Evolutionary conservation across 1,140 invertebrate species (phyloP).

Genomic region (Alviniconcha marisindica): DNA sequence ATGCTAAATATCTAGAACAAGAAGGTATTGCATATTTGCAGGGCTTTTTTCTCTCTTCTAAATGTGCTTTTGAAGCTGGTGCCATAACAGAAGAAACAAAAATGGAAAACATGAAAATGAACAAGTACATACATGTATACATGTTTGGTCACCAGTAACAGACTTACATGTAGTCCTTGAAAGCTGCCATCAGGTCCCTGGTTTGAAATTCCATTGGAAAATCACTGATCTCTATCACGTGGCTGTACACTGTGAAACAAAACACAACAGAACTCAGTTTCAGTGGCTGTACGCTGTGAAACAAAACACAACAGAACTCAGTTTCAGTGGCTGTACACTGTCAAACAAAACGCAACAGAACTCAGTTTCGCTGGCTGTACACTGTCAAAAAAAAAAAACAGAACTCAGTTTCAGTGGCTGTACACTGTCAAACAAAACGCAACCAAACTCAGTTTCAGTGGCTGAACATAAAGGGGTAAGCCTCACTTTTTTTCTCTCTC

Average conservation of each 20-base stretch:
- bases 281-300: too few relatives aligned
- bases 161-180: conserved; percentile 21
- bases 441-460: neutral
- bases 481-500: too few relatives aligned
- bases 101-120: too few relatives aligned
- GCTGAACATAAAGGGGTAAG: too few relatives aligned
- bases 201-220: neutral
- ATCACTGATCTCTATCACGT: conserved; percentile 10
- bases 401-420: neutral
- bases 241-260: neutral
- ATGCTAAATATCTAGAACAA: too few relatives aligned
- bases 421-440: neutral
- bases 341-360: neutral
- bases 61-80: too few relatives aligned
- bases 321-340: neutral
- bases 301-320: neutral
- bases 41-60: too few relatives aligned
- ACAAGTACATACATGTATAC: too few relatives aligned
- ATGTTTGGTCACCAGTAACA: too few relatives aligned
- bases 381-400: neutral
- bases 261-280: neutral
- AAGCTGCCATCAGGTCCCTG: neutral
- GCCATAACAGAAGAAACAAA: too few relatives aligned
- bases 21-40: too few relatives aligned
- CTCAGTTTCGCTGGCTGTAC: neutral